Evolutionary conservation across 2,113 vertebrate genomes (phyloP).

Genomic region (Phyllopteryx taeniolatus): DNA sequence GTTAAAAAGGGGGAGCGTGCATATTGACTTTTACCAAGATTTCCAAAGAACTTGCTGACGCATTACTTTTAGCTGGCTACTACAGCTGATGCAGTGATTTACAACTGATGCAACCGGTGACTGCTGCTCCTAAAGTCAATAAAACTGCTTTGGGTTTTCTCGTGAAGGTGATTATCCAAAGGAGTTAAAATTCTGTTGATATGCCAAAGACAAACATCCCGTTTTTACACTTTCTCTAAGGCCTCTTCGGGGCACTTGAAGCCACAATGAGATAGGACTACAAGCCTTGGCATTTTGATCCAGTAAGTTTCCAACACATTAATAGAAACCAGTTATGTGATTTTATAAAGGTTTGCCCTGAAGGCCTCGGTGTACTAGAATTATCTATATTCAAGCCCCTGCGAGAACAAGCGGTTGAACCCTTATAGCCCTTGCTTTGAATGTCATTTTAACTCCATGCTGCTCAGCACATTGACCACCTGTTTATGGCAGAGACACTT

Average conservation of each 20-base stretch:
- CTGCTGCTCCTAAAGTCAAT: not conserved
- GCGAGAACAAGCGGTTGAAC: conserved; percentile 70
- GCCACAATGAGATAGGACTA: not conserved
- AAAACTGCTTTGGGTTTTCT: not conserved
- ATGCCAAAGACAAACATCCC: not conserved
- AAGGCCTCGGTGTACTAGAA: conserved; percentile 52
- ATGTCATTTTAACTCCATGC: conserved; percentile 75
- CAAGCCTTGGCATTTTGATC: not conserved
- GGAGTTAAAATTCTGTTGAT: not conserved
- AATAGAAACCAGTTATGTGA: not conserved
- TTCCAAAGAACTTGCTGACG: conserved; percentile 1
- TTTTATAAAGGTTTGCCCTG: conserved; percentile 15
- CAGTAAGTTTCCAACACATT: not conserved
- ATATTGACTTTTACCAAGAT: not conserved
- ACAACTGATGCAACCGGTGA: not conserved
- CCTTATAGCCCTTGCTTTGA: conserved; percentile 67
- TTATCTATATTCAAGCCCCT: conserved; percentile 72
- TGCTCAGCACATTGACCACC: conserved; percentile 69
- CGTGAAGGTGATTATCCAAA: not conserved
- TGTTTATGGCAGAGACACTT: conserved; percentile 68
- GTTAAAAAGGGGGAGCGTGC: not conserved
- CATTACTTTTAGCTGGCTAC: not conserved
- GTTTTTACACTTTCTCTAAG: not conserved
- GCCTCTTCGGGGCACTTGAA: not conserved
- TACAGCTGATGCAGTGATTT: conserved; percentile 1